phyloP scores from a whole-genome alignment of 1,140 invertebrate species.

The Solenopsis fugax region DNA sequence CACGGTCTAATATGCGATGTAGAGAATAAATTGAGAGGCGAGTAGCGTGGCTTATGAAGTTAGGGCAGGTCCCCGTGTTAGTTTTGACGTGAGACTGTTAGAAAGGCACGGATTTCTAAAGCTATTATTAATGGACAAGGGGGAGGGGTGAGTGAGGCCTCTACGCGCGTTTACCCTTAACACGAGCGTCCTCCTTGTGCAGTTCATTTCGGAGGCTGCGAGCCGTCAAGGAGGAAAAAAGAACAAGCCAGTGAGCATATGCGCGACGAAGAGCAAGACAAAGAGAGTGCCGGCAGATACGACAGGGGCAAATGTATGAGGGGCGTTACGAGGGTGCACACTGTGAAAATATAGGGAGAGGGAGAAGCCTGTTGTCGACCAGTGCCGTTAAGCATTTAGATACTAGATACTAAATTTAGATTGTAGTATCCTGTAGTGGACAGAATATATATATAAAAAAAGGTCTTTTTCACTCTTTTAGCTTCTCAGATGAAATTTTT shows the following conservation, averaged over 20 bases:
- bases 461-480: not conserved
- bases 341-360: conserved; percentile 34
- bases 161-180: conserved; percentile 60
- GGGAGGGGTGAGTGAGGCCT: conserved; percentile 41
- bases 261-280: conserved; percentile 51
- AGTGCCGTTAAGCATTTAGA: conserved; percentile 35
- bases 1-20: conserved; percentile 13
- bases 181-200: conserved; percentile 49
- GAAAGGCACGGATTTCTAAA: conserved; percentile 64
- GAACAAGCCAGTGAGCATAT: conserved; percentile 53
- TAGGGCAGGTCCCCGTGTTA: conserved; percentile 57
- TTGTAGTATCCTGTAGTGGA: not conserved
- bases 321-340: conserved; percentile 56
- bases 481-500: not conserved
- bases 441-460: not conserved
- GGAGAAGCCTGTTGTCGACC: not conserved
- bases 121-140: conserved; percentile 64
- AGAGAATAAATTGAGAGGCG: conserved; percentile 49
- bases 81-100: conserved; percentile 67
- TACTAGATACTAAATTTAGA: conserved; percentile 30
- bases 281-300: conserved; percentile 55
- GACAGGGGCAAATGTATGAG: conserved; percentile 51
- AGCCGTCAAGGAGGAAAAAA: conserved; percentile 64
- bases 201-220: conserved; percentile 63
- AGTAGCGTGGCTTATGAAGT: conserved; percentile 42